Conservation (phyloP, 2,888 invertebrate species). For the Erpobdella octoculata region DNA sequence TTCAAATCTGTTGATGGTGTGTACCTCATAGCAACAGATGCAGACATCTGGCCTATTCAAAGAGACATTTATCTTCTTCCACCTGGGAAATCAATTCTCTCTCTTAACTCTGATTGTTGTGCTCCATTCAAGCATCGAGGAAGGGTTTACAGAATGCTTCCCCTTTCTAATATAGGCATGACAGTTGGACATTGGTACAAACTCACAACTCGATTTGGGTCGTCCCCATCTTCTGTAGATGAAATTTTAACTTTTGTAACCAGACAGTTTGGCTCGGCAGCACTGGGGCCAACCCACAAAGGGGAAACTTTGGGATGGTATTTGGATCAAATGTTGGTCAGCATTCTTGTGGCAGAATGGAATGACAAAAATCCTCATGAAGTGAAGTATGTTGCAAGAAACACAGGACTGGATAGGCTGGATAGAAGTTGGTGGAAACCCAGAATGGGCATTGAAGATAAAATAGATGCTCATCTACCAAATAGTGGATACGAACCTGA, state of each 20-base stretch:
- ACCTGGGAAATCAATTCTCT: slow-evolving; percentile 10
- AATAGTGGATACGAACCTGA: slow-evolving; percentile 12
- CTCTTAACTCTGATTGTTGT: slow-evolving; percentile 32
- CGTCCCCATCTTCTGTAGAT: slow-evolving; percentile 23
- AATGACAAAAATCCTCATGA: not conserved
- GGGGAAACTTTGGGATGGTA: slow-evolving; percentile 34
- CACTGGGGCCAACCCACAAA: slow-evolving; percentile 25
- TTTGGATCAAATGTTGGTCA: slow-evolving; percentile 31
- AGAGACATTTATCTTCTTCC: slow-evolving; percentile 27
- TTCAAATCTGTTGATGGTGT: slow-evolving; percentile 16
- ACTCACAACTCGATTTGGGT: slow-evolving; percentile 15
- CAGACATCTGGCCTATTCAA: slow-evolving; percentile 32
- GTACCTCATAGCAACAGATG: slow-evolving; percentile 30
- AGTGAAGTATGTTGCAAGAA: slow-evolving; percentile 26
- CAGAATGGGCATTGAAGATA: slow-evolving; percentile 18
- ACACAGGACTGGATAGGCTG: slow-evolving; percentile 28
- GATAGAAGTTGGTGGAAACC: slow-evolving; percentile 27
- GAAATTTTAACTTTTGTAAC: slow-evolving; percentile 28
- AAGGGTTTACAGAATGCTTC: slow-evolving; percentile 30
- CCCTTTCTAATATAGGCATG: slow-evolving; percentile 30
- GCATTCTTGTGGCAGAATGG: slow-evolving; percentile 22
- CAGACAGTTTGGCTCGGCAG: slow-evolving; percentile 32
- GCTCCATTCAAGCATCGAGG: slow-evolving; percentile 28
- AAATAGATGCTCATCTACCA: slow-evolving; percentile 32
- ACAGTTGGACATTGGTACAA: slow-evolving; percentile 22